Evolutionary conservation across 2,888 invertebrate genomes (phyloP).

Genomic region (Glaucopsyche alexis): DNA sequence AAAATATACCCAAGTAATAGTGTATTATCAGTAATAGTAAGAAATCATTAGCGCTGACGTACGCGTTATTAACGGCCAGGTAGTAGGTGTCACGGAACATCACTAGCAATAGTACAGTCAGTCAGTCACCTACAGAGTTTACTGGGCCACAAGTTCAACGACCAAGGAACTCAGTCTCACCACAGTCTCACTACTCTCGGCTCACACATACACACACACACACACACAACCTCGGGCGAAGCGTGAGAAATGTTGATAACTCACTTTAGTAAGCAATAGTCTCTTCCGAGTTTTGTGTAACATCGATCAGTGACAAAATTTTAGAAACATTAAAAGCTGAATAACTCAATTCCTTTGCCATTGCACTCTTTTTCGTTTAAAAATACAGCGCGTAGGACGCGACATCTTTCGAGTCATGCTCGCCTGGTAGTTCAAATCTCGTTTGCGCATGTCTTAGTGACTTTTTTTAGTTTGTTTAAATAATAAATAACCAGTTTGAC

Average conservation of each 20-base stretch:
- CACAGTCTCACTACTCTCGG: slow-evolving; percentile 70
- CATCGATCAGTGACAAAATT: slow-evolving; percentile 35
- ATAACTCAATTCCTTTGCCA: neutral
- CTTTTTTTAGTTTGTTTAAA: slow-evolving; percentile 63
- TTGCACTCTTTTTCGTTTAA: neutral
- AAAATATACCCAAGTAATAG: neutral
- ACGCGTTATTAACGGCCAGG: slow-evolving; percentile 31
- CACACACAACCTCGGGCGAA: slow-evolving; percentile 53
- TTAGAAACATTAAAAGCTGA: neutral
- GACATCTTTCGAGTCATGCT: slow-evolving; percentile 49
- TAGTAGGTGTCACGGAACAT: slow-evolving; percentile 36
- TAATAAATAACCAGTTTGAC: slow-evolving; percentile 67
- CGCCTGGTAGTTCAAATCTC: slow-evolving; percentile 71
- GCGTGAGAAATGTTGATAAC: slow-evolving; percentile 79
- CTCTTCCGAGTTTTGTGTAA: slow-evolving; percentile 67
- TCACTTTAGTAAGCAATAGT: slow-evolving; percentile 70
- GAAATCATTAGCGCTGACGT: neutral
- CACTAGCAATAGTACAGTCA: slow-evolving; percentile 47
- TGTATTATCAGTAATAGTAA: neutral
- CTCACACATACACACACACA: slow-evolving; percentile 69
- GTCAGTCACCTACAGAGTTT: slow-evolving; percentile 69
- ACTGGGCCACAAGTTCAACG: slow-evolving; percentile 81
- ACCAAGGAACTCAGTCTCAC: slow-evolving; percentile 63
- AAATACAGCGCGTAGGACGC: slow-evolving; percentile 9
- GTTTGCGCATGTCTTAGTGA: slow-evolving; percentile 76